A percentile compares a stretch with the other conserved stretches of the same genome.
phyloP scores from a whole-genome alignment of 1,140 invertebrate genomes.

The Penaeus japonicus region DNA sequence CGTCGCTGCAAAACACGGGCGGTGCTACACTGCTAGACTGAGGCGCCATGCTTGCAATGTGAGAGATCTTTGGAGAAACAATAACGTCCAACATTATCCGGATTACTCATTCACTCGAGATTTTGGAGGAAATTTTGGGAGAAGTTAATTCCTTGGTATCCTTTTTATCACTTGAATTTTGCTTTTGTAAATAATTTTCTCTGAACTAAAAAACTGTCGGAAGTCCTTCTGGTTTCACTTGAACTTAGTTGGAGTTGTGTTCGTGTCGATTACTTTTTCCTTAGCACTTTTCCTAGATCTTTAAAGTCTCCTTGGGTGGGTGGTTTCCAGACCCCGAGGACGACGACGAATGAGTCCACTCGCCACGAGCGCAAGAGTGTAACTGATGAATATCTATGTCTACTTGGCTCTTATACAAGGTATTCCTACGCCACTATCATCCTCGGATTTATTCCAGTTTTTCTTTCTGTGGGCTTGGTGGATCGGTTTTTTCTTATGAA shows the following conservation, averaged over 20 bases:
- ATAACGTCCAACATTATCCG: conserved; percentile 38
- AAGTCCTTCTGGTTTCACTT: too few relatives aligned
- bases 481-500: background rate
- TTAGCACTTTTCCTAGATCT: too few relatives aligned
- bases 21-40: conserved; percentile 38
- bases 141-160: too few relatives aligned
- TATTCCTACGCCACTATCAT: conserved; percentile 39
- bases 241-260: too few relatives aligned
- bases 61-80: conserved; percentile 35
- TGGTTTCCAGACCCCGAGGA: background rate
- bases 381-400: conserved; percentile 47
- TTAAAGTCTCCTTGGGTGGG: background rate
- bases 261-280: too few relatives aligned
- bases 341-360: background rate
- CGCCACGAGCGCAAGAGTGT: conserved; percentile 33
- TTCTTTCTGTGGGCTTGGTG: background rate
- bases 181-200: too few relatives aligned
- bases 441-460: background rate
- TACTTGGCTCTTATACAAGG: conserved; percentile 35
- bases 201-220: too few relatives aligned
- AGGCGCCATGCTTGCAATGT: conserved; percentile 23
- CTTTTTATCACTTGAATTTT: too few relatives aligned
- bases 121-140: background rate
- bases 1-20: conserved; percentile 24
- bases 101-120: conserved; percentile 25